A percentile compares a stretch with the other conserved stretches of the same genome.
These are phyloP conservation scores for Phengaris alcon DNA, from an alignment of 2,888 invertebrate genomes.

Conservation along the genomic window DNA sequence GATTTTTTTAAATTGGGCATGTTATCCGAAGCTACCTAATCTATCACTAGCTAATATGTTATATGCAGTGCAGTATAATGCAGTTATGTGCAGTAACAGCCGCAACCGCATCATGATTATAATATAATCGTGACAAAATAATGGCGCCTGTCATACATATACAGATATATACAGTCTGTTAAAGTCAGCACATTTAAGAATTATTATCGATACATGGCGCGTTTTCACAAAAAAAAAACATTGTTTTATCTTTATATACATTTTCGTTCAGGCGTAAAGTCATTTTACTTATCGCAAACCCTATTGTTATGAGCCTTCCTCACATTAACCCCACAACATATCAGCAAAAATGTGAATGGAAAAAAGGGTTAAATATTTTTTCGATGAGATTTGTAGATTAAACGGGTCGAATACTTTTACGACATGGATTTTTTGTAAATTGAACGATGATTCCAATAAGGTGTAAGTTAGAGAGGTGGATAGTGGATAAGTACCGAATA, in stretches of 20 bases:
- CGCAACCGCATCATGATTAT: too few relatives aligned
- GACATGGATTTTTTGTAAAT: not conserved
- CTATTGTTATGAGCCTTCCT: slow-evolving; percentile 24
- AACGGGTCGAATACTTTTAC: not conserved
- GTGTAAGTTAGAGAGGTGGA: not conserved
- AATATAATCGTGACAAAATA: too few relatives aligned
- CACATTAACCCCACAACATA: slow-evolving; percentile 15
- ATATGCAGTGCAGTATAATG: too few relatives aligned
- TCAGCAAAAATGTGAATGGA: slow-evolving; percentile 12
- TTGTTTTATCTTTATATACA: slow-evolving; percentile 16
- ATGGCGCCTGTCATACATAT: too few relatives aligned
- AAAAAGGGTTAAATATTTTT: not conserved
- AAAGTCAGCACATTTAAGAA: not conserved
- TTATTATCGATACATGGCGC: not conserved
- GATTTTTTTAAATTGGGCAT: too few relatives aligned
- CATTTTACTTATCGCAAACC: slow-evolving; percentile 10
- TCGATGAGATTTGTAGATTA: slow-evolving; percentile 11
- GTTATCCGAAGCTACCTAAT: too few relatives aligned
- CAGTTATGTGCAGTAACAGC: too few relatives aligned
- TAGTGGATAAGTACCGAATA: not conserved
- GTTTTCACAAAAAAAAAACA: not conserved
- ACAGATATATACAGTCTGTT: not conserved
- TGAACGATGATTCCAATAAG: not conserved
- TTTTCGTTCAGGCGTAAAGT: slow-evolving; percentile 1
- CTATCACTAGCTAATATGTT: too few relatives aligned